A percentile compares a stretch with the other conserved stretches of the same genome.
Conservation (phyloP, 2,888 invertebrate genomes). For the Lysandra bellargus region DNA sequence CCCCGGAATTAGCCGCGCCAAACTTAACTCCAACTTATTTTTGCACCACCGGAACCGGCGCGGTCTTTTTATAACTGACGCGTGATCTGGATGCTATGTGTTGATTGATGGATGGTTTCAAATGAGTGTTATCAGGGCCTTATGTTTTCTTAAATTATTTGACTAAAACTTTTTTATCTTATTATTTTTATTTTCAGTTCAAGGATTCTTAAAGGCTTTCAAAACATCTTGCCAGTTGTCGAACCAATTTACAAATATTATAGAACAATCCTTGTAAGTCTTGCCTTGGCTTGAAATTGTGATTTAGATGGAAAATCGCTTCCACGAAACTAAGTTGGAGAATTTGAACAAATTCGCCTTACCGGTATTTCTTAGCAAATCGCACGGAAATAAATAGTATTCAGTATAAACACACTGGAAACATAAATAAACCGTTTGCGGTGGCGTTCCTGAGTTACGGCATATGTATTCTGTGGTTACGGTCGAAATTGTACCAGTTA, state of each 20-base stretch:
- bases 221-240: background rate
- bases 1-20: constrained; percentile 67
- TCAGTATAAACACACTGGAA: background rate
- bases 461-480: background rate
- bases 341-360: background rate
- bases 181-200: too few relatives aligned
- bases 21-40: constrained; percentile 75
- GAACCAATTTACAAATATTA: background rate
- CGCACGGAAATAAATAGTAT: background rate
- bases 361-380: background rate
- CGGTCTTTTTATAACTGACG: constrained; percentile 22
- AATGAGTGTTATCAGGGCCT: background rate
- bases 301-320: background rate
- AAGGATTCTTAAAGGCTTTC: too few relatives aligned
- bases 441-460: constrained; percentile 15
- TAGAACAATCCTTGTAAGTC: background rate
- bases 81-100: background rate
- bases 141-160: background rate
- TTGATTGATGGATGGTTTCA: background rate
- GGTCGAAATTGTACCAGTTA: constrained; percentile 12
- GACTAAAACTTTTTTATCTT: too few relatives aligned
- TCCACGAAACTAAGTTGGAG: background rate
- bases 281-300: background rate
- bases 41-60: constrained; percentile 51
- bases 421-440: constrained; percentile 13